Percentiles rank a stretch among this genome's conserved stretches.
Conservation (phyloP, 2,113 vertebrate genomes). For the Dipodomys spectabilis region DNA sequence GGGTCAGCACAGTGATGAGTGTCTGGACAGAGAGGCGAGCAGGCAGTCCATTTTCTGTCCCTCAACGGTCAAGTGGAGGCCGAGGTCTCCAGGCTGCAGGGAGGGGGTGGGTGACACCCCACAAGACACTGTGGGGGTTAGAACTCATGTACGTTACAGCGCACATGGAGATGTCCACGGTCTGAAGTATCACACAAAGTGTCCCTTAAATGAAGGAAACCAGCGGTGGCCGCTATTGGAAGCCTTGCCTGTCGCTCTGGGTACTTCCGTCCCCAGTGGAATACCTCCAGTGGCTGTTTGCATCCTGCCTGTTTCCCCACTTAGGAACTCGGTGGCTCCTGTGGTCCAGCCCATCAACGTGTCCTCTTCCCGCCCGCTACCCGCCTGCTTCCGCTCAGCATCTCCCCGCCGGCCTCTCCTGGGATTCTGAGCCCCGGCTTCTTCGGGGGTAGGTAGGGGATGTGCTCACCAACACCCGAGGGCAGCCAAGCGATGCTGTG, state of each 20-base stretch:
- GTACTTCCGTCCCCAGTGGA: no score
- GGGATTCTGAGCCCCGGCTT: not conserved
- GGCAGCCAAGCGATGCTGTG: no score
- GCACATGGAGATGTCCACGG: not conserved
- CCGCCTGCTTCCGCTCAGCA: not conserved
- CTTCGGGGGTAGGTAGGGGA: not conserved
- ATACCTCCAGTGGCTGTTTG: no score
- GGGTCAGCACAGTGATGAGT: not conserved
- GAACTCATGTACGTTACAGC: not conserved
- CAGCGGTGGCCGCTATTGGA: not conserved
- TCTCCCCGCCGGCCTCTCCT: not conserved
- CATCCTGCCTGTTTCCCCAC: not conserved
- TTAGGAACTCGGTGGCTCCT: not conserved
- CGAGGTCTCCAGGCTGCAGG: not conserved
- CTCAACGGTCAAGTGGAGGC: not conserved
- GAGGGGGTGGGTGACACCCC: not conserved
- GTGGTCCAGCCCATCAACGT: not conserved
- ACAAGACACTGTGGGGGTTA: not conserved
- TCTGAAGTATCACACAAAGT: not conserved
- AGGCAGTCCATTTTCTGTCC: not conserved
- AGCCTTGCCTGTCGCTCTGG: no score
- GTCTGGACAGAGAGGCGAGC: not conserved
- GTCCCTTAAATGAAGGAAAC: not conserved
- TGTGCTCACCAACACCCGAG: rapidly evolving
- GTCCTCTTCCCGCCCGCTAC: no score